phyloP scores from a whole-genome alignment of 2,113 vertebrate genomes.

The Mobula hypostoma region DNA sequence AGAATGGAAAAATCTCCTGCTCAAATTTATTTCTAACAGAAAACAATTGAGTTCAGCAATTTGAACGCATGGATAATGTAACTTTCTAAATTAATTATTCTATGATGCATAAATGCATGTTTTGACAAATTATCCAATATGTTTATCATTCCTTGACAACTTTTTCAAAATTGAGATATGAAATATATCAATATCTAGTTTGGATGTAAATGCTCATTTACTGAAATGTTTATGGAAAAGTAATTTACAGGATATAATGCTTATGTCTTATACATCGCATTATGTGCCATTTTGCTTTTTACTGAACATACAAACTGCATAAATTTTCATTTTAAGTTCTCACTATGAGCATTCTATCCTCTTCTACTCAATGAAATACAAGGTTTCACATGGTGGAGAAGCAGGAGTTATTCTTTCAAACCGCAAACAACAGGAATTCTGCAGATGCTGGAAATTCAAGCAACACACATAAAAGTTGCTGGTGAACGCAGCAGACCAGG shows the following conservation, averaged over 20 bases:
- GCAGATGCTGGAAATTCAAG: no score
- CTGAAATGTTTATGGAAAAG: not conserved
- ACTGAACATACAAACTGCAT: not conserved
- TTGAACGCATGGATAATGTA: not conserved
- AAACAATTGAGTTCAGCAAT: not conserved
- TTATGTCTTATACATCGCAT: not conserved
- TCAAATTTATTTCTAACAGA: not conserved
- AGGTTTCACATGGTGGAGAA: not conserved
- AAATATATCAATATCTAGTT: not conserved
- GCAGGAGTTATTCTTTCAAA: not conserved
- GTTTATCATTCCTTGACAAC: not conserved
- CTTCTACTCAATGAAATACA: not conserved
- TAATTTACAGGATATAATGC: not conserved
- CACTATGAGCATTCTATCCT: not conserved
- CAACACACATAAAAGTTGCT: no score
- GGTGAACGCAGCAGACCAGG: no score
- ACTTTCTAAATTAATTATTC: slow-evolving; percentile 20
- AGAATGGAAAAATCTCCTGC: not conserved
- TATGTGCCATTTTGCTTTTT: not conserved
- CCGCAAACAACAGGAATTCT: no score
- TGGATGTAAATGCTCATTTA: not conserved
- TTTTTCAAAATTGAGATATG: not conserved
- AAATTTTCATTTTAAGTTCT: not conserved
- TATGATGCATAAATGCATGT: not conserved
- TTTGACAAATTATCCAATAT: slow-evolving; percentile 11